phyloP scores from a whole-genome alignment of 1,140 invertebrate genomes.

The Caerostris extrusa region DNA sequence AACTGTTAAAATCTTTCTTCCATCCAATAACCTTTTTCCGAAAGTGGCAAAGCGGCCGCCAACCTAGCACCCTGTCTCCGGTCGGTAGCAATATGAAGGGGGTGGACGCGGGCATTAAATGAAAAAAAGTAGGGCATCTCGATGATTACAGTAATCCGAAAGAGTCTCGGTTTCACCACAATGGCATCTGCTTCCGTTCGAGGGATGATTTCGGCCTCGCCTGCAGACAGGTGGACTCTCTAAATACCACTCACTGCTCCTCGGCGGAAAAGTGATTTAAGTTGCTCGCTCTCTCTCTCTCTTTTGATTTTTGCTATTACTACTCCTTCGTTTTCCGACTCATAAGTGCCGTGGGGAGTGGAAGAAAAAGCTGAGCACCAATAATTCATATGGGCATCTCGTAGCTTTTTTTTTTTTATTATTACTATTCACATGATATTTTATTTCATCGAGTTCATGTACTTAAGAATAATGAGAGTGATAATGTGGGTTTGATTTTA shows the following conservation, averaged over 20 bases:
- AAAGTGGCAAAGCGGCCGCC: neutral
- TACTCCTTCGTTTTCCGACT: neutral
- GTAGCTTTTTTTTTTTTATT: too few species aligned
- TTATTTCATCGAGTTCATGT: too few species aligned
- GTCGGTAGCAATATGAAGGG: neutral
- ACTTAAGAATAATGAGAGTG: too few species aligned
- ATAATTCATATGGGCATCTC: too few species aligned
- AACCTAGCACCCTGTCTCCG: neutral
- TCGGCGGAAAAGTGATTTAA: slow-evolving; percentile 52
- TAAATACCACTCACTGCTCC: neutral
- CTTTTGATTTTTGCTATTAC: neutral
- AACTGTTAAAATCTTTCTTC: neutral
- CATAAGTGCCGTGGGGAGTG: neutral
- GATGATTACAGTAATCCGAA: slow-evolving; percentile 69
- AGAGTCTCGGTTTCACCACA: slow-evolving; percentile 68
- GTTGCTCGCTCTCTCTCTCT: neutral
- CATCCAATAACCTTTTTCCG: neutral
- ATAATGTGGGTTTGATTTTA: too few species aligned
- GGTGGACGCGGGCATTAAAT: neutral
- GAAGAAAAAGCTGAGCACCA: neutral
- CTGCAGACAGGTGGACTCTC: slow-evolving; percentile 65
- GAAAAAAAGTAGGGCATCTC: slow-evolving; percentile 27
- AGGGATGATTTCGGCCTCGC: slow-evolving; percentile 3
- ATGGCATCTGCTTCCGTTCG: slow-evolving; percentile 75
- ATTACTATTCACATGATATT: too few species aligned